Conservation (phyloP, 2,888 invertebrate genomes). For the Schrankia costaestrigalis region DNA sequence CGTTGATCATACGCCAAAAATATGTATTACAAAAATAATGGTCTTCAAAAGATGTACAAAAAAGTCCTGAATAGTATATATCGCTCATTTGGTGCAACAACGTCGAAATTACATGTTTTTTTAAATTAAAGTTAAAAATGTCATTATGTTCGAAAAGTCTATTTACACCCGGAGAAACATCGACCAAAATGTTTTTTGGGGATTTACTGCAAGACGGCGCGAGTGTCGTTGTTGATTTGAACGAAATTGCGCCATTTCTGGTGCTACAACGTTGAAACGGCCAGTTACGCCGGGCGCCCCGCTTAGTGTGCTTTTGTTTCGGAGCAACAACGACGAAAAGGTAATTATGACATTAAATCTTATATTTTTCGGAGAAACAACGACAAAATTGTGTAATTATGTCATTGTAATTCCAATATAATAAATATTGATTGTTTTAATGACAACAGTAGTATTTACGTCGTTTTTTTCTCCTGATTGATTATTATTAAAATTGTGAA, state of each 20-base stretch:
- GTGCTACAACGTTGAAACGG: slow-evolving; percentile 6
- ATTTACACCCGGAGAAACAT: slow-evolving; percentile 8
- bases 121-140: no score
- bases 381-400: not conserved
- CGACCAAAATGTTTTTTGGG: slow-evolving; percentile 6
- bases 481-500: not conserved
- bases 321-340: not conserved
- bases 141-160: slow-evolving; percentile 4
- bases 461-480: not conserved
- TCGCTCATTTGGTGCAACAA: no score
- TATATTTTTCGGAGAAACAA: not conserved
- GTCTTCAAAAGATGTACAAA: no score
- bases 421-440: not conserved
- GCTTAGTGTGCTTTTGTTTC: not conserved
- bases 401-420: not conserved
- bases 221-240: slow-evolving; percentile 7
- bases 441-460: not conserved
- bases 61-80: no score
- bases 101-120: no score
- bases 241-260: slow-evolving; percentile 8
- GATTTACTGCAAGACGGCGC: slow-evolving; percentile 5
- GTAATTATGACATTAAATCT: not conserved
- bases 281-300: not conserved
- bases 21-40: no score
- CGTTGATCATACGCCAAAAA: no score